Percentiles rank a stretch among this genome's conserved stretches.
Conservation (phyloP, 2,113 vertebrate species). For the Stomatorhinus ivindoensis region DNA sequence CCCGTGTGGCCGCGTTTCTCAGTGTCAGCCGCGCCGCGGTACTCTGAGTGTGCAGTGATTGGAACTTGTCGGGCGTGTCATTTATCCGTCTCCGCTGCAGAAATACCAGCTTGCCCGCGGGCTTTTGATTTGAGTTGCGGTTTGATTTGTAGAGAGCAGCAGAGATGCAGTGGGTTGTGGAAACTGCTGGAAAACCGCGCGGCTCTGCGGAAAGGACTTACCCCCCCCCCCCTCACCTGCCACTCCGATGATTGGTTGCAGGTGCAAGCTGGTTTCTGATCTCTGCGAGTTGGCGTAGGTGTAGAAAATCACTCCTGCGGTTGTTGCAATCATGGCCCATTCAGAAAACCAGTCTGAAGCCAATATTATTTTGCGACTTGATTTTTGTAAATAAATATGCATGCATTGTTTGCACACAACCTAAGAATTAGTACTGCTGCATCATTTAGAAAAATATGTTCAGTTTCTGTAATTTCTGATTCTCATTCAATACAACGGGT, state of each 20-base stretch:
- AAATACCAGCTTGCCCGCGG: neutral
- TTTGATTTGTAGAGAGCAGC: conserved; percentile 63
- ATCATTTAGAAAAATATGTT: neutral
- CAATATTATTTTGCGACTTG: neutral
- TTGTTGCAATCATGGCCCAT: neutral
- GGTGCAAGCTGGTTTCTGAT: conserved; percentile 62
- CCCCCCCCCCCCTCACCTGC: conserved; percentile 60
- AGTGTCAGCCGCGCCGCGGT: neutral
- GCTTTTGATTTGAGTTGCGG: conserved; percentile 52
- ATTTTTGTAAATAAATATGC: neutral
- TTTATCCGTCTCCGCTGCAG: neutral
- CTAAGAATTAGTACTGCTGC: neutral
- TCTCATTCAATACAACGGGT: neutral
- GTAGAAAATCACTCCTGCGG: neutral
- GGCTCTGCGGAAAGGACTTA: conserved; percentile 67
- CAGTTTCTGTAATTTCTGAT: neutral
- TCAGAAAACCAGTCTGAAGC: neutral
- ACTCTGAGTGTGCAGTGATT: conserved; percentile 15
- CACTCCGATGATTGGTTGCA: conserved; percentile 68
- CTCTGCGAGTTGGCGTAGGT: conserved; percentile 41
- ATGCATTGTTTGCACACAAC: neutral
- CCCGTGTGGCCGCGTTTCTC: neutral
- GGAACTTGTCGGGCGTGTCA: conserved; percentile 15
- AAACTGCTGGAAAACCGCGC: conserved; percentile 65
- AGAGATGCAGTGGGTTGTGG: conserved; percentile 54